Percentiles rank a stretch among this genome's conserved stretches.
Conservation (phyloP, 2,797 vertebrate species). For the Notamacropus eugenii region DNA sequence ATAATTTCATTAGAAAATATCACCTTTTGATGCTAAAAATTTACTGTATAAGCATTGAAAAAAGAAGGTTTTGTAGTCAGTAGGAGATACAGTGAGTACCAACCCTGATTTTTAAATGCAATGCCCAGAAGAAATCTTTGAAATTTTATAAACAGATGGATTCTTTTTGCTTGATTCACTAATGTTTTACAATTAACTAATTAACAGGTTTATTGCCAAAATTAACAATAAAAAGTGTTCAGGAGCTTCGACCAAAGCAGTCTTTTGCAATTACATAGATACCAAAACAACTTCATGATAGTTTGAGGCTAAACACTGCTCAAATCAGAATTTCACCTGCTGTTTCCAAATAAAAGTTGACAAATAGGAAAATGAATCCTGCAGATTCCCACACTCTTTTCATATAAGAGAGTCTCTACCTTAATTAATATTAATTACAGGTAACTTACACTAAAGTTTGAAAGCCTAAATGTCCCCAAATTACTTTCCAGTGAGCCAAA, state of each 20-base stretch:
- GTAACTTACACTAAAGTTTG: slow-evolving; percentile 75
- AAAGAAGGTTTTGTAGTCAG: slow-evolving; percentile 69
- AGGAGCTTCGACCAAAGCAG: slow-evolving; percentile 86
- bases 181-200: slow-evolving; percentile 88
- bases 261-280: slow-evolving; percentile 85
- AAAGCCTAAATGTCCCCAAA: slow-evolving; percentile 70
- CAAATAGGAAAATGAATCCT: slow-evolving; percentile 85
- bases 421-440: slow-evolving; percentile 87
- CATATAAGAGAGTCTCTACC: slow-evolving; percentile 77
- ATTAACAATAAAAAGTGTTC: slow-evolving; percentile 88
- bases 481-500: slow-evolving; percentile 78
- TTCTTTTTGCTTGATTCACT: slow-evolving; percentile 87
- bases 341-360: slow-evolving; percentile 88
- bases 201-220: slow-evolving; percentile 89
- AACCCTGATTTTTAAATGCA: slow-evolving; percentile 79
- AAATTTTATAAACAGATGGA: slow-evolving; percentile 88
- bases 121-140: slow-evolving; percentile 86
- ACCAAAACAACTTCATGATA: slow-evolving; percentile 85
- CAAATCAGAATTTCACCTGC: slow-evolving; percentile 85
- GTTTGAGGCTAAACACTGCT: slow-evolving; percentile 86
- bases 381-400: slow-evolving; percentile 82
- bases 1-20: slow-evolving; percentile 69
- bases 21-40: slow-evolving; percentile 56
- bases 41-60: slow-evolving; percentile 59
- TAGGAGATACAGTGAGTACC: slow-evolving; percentile 64